A percentile compares a stretch with the other conserved stretches of the same genome.
Evolutionary conservation across 2,888 invertebrate species (phyloP).

Genomic region (Coelopa pilipes): DNA sequence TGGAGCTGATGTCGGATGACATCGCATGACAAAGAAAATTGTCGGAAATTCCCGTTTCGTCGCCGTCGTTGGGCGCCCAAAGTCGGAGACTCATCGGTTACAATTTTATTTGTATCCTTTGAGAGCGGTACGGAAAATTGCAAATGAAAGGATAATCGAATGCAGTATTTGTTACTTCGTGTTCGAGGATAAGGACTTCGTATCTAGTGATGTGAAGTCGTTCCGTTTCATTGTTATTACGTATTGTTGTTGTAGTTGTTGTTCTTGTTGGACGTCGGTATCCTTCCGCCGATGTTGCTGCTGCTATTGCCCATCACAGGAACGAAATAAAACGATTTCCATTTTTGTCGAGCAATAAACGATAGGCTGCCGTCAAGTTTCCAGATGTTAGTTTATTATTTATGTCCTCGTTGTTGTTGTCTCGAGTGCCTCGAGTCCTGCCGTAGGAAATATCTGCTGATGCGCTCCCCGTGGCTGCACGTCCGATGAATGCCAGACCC

Average conservation of each 20-base stretch:
- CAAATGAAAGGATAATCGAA: conserved; percentile 36
- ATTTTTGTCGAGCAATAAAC: conserved; percentile 6
- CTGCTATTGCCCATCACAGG: conserved; percentile 3
- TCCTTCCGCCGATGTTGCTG: background rate
- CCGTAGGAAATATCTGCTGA: too few species aligned
- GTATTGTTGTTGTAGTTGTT: conserved; percentile 1
- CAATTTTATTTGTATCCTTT: conserved; percentile 17
- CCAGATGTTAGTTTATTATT: background rate
- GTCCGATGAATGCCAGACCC: too few species aligned
- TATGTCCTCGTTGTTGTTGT: background rate
- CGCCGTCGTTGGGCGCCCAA: conserved; percentile 23
- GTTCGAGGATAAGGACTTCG: too few species aligned
- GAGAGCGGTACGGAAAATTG: conserved; percentile 16
- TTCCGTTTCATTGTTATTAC: background rate
- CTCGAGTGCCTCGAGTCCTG: too few species aligned
- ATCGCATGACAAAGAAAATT: conserved; percentile 22
- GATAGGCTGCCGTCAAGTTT: background rate
- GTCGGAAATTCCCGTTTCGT: conserved; percentile 25
- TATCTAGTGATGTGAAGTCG: too few species aligned
- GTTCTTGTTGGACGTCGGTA: background rate
- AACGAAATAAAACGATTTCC: conserved; percentile 7
- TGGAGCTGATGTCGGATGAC: conserved; percentile 17
- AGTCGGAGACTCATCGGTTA: conserved; percentile 4
- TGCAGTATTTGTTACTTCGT: conserved; percentile 20
- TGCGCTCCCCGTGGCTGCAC: too few species aligned